Percentiles rank a stretch among this genome's conserved stretches.
Evolutionary conservation across 2,888 invertebrate genomes (phyloP).

Genomic region (Resseliella maxima): DNA sequence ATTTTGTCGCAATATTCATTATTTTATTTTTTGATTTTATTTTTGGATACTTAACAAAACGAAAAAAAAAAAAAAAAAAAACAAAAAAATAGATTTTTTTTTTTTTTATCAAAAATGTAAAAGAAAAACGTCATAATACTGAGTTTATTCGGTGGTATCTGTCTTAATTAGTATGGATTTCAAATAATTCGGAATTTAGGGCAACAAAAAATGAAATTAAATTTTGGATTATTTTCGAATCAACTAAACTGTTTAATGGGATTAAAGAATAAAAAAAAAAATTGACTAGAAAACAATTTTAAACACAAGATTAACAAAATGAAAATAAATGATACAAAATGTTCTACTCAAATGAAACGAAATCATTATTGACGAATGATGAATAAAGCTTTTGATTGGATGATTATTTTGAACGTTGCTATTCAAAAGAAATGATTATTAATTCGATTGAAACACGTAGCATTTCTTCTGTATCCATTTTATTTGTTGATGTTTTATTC

Average conservation of each 20-base stretch:
- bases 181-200: too few relatives aligned
- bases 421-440: neutral
- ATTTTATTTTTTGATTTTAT: neutral
- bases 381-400: neutral
- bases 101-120: too few relatives aligned
- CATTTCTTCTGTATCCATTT: constrained; percentile 21
- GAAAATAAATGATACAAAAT: too few relatives aligned
- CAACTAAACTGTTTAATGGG: neutral
- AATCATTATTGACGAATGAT: neutral
- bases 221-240: too few relatives aligned
- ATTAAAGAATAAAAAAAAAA: neutral
- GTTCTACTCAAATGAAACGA: too few relatives aligned
- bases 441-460: constrained; percentile 35
- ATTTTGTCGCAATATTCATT: constrained; percentile 56
- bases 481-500: too few relatives aligned
- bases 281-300: neutral
- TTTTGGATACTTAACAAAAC: neutral
- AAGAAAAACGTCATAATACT: too few relatives aligned
- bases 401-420: neutral
- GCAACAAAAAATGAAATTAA: too few relatives aligned
- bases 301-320: too few relatives aligned
- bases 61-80: neutral
- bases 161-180: too few relatives aligned
- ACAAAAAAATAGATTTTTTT: too few relatives aligned
- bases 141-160: too few relatives aligned